Conservation (phyloP, 2,113 vertebrate species). For the Otis tarda region DNA sequence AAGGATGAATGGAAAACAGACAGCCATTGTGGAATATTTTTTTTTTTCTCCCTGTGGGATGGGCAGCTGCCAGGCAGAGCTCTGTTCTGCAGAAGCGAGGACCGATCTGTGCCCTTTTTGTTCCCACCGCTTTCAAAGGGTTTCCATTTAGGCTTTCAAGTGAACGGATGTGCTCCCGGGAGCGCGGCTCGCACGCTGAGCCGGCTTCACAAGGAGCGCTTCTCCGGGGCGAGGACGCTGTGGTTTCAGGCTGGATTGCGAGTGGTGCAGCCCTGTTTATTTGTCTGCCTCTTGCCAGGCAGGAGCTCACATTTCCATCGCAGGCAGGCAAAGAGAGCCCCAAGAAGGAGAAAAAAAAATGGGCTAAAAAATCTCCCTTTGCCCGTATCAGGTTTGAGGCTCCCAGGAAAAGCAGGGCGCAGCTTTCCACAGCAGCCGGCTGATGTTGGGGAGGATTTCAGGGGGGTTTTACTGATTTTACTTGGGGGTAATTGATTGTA, state of each 20-base stretch:
- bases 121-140: background rate
- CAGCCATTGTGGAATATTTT: background rate
- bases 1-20: background rate
- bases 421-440: background rate
- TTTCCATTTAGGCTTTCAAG: background rate
- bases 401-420: background rate
- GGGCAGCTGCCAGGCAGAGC: background rate
- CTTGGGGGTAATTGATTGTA: background rate
- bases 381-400: background rate
- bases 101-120: background rate
- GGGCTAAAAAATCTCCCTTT: background rate
- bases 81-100: background rate
- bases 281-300: background rate
- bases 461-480: background rate
- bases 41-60: background rate
- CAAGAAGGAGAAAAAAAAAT: background rate
- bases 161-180: background rate
- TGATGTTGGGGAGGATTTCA: background rate
- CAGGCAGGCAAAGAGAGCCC: background rate
- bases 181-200: fast-evolving
- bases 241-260: background rate
- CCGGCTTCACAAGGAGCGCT: background rate
- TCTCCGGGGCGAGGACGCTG: background rate
- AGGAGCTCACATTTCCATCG: background rate
- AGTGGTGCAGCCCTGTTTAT: background rate